Percentiles rank a stretch among this genome's conserved stretches.
phyloP scores from a whole-genome alignment of 92 coral and sea anemone genomes.

The Actinostola sp. region DNA sequence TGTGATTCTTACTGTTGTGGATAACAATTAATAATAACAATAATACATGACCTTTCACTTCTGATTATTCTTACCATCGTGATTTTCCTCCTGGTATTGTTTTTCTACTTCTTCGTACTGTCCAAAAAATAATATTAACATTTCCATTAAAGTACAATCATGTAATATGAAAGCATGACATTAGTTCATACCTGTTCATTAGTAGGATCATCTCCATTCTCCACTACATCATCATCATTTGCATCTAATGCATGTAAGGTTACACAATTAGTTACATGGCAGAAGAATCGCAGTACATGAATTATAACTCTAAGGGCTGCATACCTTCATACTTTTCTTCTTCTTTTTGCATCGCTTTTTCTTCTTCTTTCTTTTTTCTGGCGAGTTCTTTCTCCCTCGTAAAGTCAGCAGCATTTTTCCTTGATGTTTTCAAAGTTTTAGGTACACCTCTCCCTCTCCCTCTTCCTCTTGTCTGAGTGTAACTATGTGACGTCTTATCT shows the following conservation, averaged over 20 bases:
- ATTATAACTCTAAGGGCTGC: not conserved
- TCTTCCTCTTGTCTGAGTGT: slow-evolving; percentile 58
- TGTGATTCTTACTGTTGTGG: no score
- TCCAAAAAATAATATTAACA: no score
- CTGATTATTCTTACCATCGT: not conserved
- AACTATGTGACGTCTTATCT: slow-evolving; percentile 54
- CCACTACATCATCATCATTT: slow-evolving; percentile 47
- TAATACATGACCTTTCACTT: no score
- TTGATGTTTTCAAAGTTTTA: slow-evolving; percentile 68
- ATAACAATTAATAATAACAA: no score
- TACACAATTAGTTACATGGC: no score
- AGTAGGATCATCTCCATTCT: slow-evolving; percentile 26
- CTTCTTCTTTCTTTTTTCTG: slow-evolving; percentile 60
- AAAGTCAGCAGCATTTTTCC: slow-evolving; percentile 96
- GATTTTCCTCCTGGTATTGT: not conserved
- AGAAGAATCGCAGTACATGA: not conserved
- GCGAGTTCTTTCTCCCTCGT: slow-evolving; percentile 88
- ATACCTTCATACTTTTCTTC: slow-evolving; percentile 33
- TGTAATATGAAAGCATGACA: no score
- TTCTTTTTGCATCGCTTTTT: slow-evolving; percentile 40
- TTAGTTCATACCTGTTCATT: not conserved
- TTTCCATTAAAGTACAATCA: no score
- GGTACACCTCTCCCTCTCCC: slow-evolving; percentile 84
- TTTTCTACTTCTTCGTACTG: not conserved
- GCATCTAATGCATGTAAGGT: no score